These are phyloP conservation scores for Reticulitermes speratus DNA, from an alignment of 1,140 invertebrate species.

Conservation along the genomic window DNA sequence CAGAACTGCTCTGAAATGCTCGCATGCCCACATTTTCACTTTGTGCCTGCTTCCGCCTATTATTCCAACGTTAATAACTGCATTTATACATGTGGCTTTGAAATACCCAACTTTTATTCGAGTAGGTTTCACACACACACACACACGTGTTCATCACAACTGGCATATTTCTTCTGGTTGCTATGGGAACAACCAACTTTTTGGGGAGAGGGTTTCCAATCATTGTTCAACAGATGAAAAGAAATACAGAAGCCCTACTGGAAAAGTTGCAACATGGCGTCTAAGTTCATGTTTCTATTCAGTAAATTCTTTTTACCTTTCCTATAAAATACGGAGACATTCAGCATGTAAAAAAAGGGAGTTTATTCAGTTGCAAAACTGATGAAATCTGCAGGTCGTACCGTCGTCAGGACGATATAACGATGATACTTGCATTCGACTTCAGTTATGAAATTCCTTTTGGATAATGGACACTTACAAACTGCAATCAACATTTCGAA, in stretches of 20 bases:
- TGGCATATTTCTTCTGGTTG: background rate
- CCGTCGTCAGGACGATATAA: too few relatives aligned
- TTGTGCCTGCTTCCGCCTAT: background rate
- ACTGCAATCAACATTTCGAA: too few relatives aligned
- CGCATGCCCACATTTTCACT: background rate
- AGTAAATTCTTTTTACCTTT: background rate
- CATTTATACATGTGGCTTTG: background rate
- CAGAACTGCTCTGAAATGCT: too few relatives aligned
- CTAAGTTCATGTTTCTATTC: background rate
- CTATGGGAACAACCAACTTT: background rate
- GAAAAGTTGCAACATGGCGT: background rate
- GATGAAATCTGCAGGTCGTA: too few relatives aligned
- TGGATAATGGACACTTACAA: too few relatives aligned
- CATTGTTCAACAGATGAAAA: background rate
- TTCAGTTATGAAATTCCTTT: too few relatives aligned
- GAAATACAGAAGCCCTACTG: background rate
- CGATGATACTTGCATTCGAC: too few relatives aligned
- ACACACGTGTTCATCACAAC: constrained; percentile 5
- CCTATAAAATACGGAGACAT: background rate
- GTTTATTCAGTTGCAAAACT: background rate
- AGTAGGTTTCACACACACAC: background rate
- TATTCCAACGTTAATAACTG: background rate
- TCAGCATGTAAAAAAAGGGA: background rate
- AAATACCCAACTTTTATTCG: background rate
- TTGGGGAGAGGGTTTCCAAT: background rate